Percentiles rank a stretch among this genome's conserved stretches.
Evolutionary conservation across 2,888 invertebrate species (phyloP).

Genomic region (Suillia variegata): DNA sequence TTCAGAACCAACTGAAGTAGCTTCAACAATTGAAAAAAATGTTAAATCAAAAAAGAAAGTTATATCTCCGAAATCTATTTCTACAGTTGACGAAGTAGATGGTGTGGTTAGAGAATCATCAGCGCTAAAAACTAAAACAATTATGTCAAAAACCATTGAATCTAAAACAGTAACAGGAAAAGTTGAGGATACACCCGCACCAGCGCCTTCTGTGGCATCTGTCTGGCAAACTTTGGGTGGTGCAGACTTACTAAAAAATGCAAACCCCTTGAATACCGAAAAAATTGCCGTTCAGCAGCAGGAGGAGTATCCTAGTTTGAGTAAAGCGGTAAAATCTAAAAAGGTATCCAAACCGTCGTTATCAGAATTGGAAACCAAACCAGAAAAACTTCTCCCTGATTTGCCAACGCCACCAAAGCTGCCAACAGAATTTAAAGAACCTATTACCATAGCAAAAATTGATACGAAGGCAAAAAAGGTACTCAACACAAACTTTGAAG

Average conservation of each 20-base stretch:
- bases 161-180: too few relatives aligned
- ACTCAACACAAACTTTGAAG: conserved; percentile 36
- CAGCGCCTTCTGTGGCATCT: conserved; percentile 1
- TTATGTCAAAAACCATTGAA: background rate
- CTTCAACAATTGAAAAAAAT: too few relatives aligned
- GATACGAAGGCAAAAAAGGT: conserved; percentile 10
- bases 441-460: background rate
- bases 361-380: conserved; percentile 22
- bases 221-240: conserved; percentile 39
- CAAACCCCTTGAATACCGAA: conserved; percentile 2
- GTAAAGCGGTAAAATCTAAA: conserved; percentile 19
- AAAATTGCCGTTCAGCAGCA: conserved; percentile 5
- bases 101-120: background rate
- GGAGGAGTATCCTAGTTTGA: conserved; percentile 30
- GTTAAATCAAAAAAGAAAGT: conserved; percentile 1
- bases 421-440: conserved; percentile 9
- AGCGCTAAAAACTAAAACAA: background rate
- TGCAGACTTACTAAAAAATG: conserved; percentile 29
- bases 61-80: background rate
- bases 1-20: too few relatives aligned
- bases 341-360: conserved; percentile 19
- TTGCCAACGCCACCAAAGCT: conserved; percentile 23
- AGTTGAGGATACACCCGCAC: background rate
- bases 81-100: background rate
- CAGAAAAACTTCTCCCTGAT: conserved; percentile 25